Conservation (phyloP, 1,140 invertebrate species). For the Atopsyche davidsoni region DNA sequence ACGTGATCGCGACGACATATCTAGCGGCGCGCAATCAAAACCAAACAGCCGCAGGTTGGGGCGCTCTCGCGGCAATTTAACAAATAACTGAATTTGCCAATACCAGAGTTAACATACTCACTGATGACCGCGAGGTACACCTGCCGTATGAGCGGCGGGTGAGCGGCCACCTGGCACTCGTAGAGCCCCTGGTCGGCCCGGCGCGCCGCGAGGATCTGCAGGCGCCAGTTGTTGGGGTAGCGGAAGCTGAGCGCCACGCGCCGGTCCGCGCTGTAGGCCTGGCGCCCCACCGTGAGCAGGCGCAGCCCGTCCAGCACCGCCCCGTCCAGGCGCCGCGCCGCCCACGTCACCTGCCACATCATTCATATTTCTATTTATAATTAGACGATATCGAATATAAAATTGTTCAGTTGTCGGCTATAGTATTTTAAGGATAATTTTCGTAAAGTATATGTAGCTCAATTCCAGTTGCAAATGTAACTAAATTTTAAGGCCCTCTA, state of each 20-base stretch:
- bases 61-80: no score
- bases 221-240: conserved; percentile 63
- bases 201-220: conserved; percentile 55
- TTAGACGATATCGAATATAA: no score
- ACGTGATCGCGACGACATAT: no score
- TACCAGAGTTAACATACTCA: conserved; percentile 12
- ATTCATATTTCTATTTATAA: no score
- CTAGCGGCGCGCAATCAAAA: no score
- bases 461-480: no score
- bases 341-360: conserved; percentile 65
- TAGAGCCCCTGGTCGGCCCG: conserved; percentile 58
- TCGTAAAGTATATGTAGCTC: no score
- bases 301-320: conserved; percentile 52
- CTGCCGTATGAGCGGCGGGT: conserved; percentile 49
- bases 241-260: conserved; percentile 81
- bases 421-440: no score
- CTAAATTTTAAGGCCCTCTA: no score
- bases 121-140: conserved; percentile 37
- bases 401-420: no score
- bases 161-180: conserved; percentile 64
- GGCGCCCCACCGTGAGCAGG: conserved; percentile 55
- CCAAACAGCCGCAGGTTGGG: no score
- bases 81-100: no score
- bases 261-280: conserved; percentile 73
- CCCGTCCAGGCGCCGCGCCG: conserved; percentile 49